A percentile compares a stretch with the other conserved stretches of the same genome.
These are phyloP conservation scores for Neodon shergylaensis DNA, from an alignment of 2,113 vertebrate genomes.

Conservation along the genomic window DNA sequence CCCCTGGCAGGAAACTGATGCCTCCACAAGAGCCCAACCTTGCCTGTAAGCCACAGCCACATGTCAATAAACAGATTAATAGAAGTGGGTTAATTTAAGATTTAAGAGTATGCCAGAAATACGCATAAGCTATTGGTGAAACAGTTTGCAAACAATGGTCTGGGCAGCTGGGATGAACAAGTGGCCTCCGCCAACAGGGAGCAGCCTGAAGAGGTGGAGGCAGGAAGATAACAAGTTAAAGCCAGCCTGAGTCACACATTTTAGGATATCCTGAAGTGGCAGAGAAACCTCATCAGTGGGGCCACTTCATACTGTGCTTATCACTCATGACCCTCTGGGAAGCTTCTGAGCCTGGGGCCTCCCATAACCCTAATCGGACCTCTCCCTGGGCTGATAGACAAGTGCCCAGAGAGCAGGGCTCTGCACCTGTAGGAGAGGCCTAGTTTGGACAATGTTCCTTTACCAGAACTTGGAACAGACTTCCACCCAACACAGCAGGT, in stretches of 20 bases:
- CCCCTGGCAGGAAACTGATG: too few species aligned
- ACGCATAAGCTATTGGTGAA: too few species aligned
- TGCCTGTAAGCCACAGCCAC: too few species aligned
- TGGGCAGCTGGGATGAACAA: too few species aligned
- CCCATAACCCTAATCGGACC: constrained; percentile 83
- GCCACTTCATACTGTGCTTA: constrained; percentile 78
- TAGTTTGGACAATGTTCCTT: constrained; percentile 72
- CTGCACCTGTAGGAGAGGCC: constrained; percentile 58
- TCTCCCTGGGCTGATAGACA: constrained; percentile 88
- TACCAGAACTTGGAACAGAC: constrained; percentile 86
- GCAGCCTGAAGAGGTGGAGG: neutral
- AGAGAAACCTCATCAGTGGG: constrained; percentile 84
- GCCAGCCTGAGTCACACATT: neutral
- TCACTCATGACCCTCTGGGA: constrained; percentile 81
- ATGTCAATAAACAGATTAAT: too few species aligned
- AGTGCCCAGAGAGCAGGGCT: constrained; percentile 85
- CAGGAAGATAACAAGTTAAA: neutral
- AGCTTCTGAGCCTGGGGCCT: constrained; percentile 88
- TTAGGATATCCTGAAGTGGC: constrained; percentile 37
- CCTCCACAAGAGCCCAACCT: too few species aligned
- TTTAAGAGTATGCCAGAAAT: too few species aligned
- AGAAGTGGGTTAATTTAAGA: too few species aligned
- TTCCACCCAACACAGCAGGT: constrained; percentile 87
- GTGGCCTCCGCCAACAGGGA: too few species aligned
- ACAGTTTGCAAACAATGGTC: too few species aligned